Evolutionary conservation across 2,797 vertebrate genomes (phyloP), one percentile per base, ranked within the genome.

Genomic region (Chromobotia macracanthus): DNA sequence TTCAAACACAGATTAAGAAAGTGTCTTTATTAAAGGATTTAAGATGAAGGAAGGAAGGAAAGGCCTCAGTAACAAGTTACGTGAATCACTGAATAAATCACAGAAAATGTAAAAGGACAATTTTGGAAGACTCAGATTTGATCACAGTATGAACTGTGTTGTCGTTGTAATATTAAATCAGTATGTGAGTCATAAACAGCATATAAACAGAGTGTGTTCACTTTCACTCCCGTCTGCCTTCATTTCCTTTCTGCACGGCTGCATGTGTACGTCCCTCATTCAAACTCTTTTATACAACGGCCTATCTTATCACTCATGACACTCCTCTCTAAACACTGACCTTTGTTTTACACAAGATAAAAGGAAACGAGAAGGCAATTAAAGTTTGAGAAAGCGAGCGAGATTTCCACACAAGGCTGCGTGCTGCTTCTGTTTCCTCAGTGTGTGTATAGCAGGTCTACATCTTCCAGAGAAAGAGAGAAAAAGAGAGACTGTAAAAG

Each of bases 291-390:
- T 55, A 46, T 6, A 63, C 56, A 50, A 70, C 61, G 60, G 77
- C 84, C 87, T 83, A 80, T 87, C 87, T 92, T 90, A 92, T 91
- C 90, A 91, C 70, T 77, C 61, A 60, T 77, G 83, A 87, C 90
- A 89, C 84, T 41, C 77, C 84, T 87, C 80, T 87, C 71, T 85
- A 64, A 84, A 90, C 86, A 41, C 63, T 84, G 85, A 91, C 88
- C 89, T 92, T 91, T 90, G 89, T 90, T 89, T 77, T 60, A 60
- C 15, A 25, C 18, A 53, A 74, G 51, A 72, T 28, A 41, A 67
- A 74, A 69, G 68, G 56, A 8, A 35, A 11, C 23, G 41, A 51
- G 19, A 71, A 77, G 74, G n/a, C n/a, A n/a, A n/a, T n/a, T n/a
- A 81, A 51, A 71, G 74, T 81, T 77, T 31, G 19, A 77, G 35